Conservation (phyloP, 2,888 invertebrate genomes). For the Dasysyrphus albostriatus region DNA sequence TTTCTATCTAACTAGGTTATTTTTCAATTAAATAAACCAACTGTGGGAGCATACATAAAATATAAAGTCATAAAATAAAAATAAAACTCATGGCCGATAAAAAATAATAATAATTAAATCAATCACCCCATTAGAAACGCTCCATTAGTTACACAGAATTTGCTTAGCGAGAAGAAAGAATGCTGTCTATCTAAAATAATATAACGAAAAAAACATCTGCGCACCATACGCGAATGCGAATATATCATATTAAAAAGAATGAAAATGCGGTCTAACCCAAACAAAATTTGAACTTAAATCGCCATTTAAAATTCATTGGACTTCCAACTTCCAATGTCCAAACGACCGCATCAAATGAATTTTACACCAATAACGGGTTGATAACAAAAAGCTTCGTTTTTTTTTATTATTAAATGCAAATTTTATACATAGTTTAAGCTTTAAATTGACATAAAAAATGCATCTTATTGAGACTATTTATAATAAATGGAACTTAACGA, state of each 20-base stretch:
- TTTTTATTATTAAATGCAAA: conserved; percentile 1
- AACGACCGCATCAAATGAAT: not conserved
- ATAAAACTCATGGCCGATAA: conserved; percentile 50
- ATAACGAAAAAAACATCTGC: conserved; percentile 9
- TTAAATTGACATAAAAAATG: conserved; percentile 4
- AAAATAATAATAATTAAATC: conserved; percentile 38
- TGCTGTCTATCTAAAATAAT: not conserved
- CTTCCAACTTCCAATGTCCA: not conserved
- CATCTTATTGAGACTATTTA: not conserved
- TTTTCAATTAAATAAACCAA: not conserved
- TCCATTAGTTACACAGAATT: conserved; percentile 28
- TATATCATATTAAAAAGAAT: not conserved
- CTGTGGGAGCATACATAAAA: not conserved
- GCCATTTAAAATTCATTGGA: conserved; percentile 11
- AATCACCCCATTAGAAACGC: conserved; percentile 29
- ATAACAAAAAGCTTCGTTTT: not conserved
- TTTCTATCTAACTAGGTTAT: not conserved
- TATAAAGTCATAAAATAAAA: conserved; percentile 3
- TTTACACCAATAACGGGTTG: not conserved
- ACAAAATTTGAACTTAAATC: conserved; percentile 7
- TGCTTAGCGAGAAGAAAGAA: conserved; percentile 1
- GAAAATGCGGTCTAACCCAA: conserved; percentile 9
- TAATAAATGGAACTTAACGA: not conserved
- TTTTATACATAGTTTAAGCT: not conserved
- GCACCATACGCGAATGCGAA: conserved; percentile 15